Percentiles rank a stretch among this genome's conserved stretches.
These are phyloP conservation scores for Alloscopus bannaensis DNA, from an alignment of 2,888 invertebrate genomes.

Conservation along the genomic window DNA sequence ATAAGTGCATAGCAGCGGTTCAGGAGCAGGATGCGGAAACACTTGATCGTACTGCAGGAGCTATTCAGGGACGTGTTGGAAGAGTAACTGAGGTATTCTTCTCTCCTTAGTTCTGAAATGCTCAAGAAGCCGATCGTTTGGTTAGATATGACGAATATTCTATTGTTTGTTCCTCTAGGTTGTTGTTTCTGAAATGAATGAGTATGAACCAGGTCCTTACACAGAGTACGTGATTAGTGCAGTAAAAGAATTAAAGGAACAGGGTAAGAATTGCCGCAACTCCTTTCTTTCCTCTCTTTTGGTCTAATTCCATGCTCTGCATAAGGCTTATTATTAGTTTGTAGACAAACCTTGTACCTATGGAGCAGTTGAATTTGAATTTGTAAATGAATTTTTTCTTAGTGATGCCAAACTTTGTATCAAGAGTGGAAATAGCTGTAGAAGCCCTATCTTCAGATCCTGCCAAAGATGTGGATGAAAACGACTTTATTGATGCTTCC, in stretches of 20 bases:
- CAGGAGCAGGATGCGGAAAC: conserved; percentile 95
- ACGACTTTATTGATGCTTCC: conserved; percentile 97
- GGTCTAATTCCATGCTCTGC: neutral
- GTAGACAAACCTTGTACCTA: neutral
- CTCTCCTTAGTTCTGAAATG: too few relatives aligned
- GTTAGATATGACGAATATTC: too few relatives aligned
- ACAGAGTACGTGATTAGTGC: conserved; percentile 97
- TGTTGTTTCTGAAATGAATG: conserved; percentile 98
- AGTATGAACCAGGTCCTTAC: conserved; percentile 97
- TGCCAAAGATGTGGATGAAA: conserved; percentile 92
- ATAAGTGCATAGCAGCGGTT: conserved; percentile 95
- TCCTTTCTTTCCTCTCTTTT: neutral
- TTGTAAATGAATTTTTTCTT: too few relatives aligned
- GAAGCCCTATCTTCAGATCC: conserved; percentile 88
- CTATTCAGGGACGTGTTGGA: conserved; percentile 94
- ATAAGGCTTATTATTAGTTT: too few relatives aligned
- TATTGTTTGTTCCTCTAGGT: conserved; percentile 18
- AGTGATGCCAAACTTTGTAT: conserved; percentile 98
- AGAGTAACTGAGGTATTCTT: conserved; percentile 90
- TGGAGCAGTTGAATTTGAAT: too few relatives aligned
- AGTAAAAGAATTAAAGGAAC: conserved; percentile 92
- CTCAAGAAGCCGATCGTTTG: too few relatives aligned
- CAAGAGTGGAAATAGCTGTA: conserved; percentile 94
- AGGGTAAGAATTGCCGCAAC: conserved; percentile 77
- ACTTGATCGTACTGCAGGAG: conserved; percentile 90